Evolutionary conservation across 2,797 vertebrate genomes (phyloP).

Genomic region (Graptemys geographica): DNA sequence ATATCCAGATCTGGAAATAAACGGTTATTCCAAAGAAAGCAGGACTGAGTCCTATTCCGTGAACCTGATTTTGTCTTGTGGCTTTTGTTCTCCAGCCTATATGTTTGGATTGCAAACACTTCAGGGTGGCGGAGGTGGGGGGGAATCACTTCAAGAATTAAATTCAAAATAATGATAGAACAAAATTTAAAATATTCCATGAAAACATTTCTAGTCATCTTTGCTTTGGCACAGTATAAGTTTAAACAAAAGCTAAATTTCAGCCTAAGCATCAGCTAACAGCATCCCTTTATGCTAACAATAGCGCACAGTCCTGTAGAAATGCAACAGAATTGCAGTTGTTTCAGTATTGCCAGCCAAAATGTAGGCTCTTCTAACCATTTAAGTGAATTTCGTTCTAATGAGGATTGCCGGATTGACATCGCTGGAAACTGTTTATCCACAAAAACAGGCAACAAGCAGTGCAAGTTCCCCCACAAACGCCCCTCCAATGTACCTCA

Average conservation of each 20-base stretch:
- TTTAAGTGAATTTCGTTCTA: neutral
- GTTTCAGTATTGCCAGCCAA: neutral
- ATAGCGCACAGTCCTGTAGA: neutral
- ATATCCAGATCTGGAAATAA: slow-evolving; percentile 1
- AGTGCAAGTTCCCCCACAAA: fast-evolving
- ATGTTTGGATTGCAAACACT: neutral
- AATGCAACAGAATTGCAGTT: neutral
- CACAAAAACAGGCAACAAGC: neutral
- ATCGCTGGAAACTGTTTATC: neutral
- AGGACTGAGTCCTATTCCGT: neutral
- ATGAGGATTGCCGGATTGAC: neutral
- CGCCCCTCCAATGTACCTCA: neutral
- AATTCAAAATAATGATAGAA: neutral
- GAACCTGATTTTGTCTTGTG: neutral
- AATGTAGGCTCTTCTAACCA: neutral
- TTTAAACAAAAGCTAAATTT: neutral
- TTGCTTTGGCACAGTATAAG: neutral
- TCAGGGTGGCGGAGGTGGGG: neutral
- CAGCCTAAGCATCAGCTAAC: neutral
- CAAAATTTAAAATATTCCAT: neutral
- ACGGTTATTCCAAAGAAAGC: fast-evolving
- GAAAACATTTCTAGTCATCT: neutral
- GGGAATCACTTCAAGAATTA: neutral
- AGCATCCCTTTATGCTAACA: fast-evolving
- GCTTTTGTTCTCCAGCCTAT: neutral